Percentiles rank a stretch among this genome's conserved stretches.
Evolutionary conservation across 2,113 vertebrate genomes (phyloP).

Genomic region (Barnardius zonarius): DNA sequence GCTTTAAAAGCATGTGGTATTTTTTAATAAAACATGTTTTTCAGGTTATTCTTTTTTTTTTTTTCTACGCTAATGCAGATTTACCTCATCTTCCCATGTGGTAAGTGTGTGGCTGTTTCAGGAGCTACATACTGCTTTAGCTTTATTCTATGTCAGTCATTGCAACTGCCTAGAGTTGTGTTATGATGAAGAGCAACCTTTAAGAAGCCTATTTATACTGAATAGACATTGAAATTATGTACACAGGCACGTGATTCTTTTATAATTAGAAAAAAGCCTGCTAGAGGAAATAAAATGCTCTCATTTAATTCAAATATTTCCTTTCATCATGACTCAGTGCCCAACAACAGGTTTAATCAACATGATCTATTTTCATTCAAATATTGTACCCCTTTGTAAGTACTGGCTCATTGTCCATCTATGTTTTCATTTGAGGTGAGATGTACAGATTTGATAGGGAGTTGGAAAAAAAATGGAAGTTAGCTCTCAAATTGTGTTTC

Average conservation of each 20-base stretch:
- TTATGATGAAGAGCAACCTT: neutral
- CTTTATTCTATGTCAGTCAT: neutral
- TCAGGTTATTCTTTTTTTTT: neutral
- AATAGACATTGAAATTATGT: neutral
- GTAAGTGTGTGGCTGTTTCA: neutral
- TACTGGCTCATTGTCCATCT: neutral
- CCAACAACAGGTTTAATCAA: neutral
- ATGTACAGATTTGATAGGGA: neutral
- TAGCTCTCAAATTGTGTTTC: neutral
- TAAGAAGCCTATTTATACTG: neutral
- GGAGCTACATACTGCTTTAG: neutral
- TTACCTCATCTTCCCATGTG: neutral
- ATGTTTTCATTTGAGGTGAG: neutral
- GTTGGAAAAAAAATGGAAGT: fast-evolving
- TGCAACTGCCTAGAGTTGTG: neutral
- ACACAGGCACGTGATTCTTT: neutral
- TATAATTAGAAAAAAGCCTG: neutral
- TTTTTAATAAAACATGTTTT: neutral
- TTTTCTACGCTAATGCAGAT: neutral
- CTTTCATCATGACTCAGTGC: neutral
- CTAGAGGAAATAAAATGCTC: neutral
- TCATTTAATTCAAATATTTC: neutral
- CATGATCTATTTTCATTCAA: neutral
- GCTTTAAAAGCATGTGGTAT: neutral
- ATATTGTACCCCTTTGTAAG: neutral